Percentiles rank a stretch among this genome's conserved stretches.
Conservation (phyloP, 2,888 invertebrate species). For the Amphipyra berbera region DNA sequence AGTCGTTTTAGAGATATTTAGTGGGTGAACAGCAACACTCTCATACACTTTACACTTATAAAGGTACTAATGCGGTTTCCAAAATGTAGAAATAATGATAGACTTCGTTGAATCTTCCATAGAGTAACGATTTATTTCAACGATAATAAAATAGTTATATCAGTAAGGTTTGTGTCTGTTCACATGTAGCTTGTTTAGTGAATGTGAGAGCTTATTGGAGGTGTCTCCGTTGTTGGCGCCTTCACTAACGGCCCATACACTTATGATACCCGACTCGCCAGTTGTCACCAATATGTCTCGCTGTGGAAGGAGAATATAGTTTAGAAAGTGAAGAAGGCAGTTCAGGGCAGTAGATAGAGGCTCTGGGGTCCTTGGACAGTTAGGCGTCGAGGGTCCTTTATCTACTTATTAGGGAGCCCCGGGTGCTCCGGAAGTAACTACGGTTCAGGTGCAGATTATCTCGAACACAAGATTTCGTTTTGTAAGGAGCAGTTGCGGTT, state of each 20-base stretch:
- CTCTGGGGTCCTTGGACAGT: too few species aligned
- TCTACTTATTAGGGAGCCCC: too few species aligned
- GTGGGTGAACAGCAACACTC: too few species aligned
- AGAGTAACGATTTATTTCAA: background rate
- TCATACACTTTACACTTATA: too few species aligned
- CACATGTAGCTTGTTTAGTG: constrained; percentile 65
- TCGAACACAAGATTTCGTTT: too few species aligned
- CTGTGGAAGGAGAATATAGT: constrained; percentile 75
- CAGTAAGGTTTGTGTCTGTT: constrained; percentile 78
- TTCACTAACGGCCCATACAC: constrained; percentile 89
- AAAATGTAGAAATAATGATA: background rate
- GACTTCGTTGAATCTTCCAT: too few species aligned
- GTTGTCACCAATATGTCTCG: constrained; percentile 91
- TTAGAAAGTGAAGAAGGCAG: background rate
- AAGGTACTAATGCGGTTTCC: background rate
- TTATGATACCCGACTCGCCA: constrained; percentile 92
- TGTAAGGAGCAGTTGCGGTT: too few species aligned
- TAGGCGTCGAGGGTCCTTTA: too few species aligned
- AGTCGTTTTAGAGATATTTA: too few species aligned
- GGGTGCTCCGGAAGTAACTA: too few species aligned
- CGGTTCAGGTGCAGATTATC: too few species aligned
- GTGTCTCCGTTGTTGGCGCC: constrained; percentile 16
- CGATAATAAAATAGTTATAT: constrained; percentile 12
- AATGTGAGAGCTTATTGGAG: constrained; percentile 50
- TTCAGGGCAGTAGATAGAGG: too few species aligned